Base-by-base conservation (phyloP, 2,888 invertebrate genomes). In the Trissolcus japonicus region DNA sequence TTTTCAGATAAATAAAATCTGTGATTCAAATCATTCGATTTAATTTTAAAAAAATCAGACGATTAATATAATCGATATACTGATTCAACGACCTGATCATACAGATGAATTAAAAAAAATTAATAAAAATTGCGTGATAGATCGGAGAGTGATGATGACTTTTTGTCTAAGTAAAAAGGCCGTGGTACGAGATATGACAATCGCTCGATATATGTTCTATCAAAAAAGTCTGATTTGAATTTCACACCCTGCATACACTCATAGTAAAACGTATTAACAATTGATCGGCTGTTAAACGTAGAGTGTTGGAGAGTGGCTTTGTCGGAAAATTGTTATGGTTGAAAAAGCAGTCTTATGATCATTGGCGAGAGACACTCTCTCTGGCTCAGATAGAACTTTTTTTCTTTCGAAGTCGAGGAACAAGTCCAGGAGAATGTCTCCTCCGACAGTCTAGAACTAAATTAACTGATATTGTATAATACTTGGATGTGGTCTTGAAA, bases 381-480 rank as follows among this genome's bases (percentile, higher is more conserved):
- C n/a, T 7, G 14, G 40, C 14, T 40, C 16, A 16, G 7, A 54
- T 25, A 54, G 9, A 35, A 35, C 35, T 35, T 35, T 35, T 35
- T 46, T 46, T 41, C 46, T 46, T 46, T 14, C 16, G 6, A 46
- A 13, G 65, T 76, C 76, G 76, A 85, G 84, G 85, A 84, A 85
- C 83, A 48, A 59, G 81, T 84, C 81, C 74, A 79, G 73, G 79
- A 74, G 54, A 72, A 53, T 57, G 62, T 66, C 60, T 66, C 55
- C 83, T 79, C 48, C 35, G 57, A 81, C 82, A 84, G 65, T 80
- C 81, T 84, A 84, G 71, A 79, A 80, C 81, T 75, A 79, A 82
- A 83, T 43, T 19, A 63, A 53, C 76, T 80, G 63, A 51, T 79
- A 76, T 75, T 61, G 51, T 50, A 25, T 78, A 76, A 76, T 79